phyloP scores from a whole-genome alignment of 2,797 vertebrate species.

The Erpetoichthys calabaricus region DNA sequence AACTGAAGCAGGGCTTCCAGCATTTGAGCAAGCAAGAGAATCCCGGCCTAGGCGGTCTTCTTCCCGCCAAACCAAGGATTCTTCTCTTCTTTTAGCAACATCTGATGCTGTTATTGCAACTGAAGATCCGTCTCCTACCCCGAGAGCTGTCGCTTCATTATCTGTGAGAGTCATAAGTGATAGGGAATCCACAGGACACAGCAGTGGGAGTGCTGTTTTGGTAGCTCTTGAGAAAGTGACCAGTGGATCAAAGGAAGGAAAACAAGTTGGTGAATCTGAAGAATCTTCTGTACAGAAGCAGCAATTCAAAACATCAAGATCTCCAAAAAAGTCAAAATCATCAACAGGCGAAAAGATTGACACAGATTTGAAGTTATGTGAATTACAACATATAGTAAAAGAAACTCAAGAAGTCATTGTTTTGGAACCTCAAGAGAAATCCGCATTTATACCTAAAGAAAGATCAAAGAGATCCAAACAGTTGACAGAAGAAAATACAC shows the following conservation, averaged over 20 bases:
- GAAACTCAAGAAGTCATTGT: too few species aligned
- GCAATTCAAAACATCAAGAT: too few species aligned
- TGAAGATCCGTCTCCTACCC: slow-evolving; percentile 41
- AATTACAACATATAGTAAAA: too few species aligned
- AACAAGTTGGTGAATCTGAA: too few species aligned
- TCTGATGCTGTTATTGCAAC: neutral
- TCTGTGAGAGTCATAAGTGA: slow-evolving; percentile 50
- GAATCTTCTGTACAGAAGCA: too few species aligned
- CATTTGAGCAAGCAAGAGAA: slow-evolving; percentile 10
- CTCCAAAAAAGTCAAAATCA: neutral
- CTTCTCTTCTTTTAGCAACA: neutral
- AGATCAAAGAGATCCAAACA: neutral
- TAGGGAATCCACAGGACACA: slow-evolving; percentile 15
- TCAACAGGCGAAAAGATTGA: too few species aligned
- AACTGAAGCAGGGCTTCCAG: neutral
- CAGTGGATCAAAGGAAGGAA: too few species aligned
- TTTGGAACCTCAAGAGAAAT: too few species aligned
- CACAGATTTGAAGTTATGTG: too few species aligned
- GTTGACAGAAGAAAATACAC: too few species aligned
- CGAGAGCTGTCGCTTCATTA: slow-evolving; percentile 53
- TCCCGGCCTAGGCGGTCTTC: neutral
- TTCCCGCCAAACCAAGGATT: neutral
- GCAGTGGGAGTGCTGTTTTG: neutral
- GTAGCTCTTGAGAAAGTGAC: too few species aligned
- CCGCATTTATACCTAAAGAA: neutral